A percentile compares a stretch with the other conserved stretches of the same genome.
Conservation (phyloP, 2,888 invertebrate species). For the Papilio elwesi region DNA sequence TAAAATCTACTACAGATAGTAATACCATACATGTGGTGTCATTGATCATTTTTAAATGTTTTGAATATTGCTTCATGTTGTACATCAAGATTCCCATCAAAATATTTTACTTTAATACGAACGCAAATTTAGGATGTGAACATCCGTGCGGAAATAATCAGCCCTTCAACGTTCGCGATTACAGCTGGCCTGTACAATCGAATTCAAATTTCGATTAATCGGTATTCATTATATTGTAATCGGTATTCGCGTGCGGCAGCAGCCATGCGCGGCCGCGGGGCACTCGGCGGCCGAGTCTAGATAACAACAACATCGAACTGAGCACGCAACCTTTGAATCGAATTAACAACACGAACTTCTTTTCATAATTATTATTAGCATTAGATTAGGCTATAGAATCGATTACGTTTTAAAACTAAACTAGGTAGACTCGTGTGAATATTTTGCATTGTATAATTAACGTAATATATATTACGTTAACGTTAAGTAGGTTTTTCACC, state of each 20-base stretch:
- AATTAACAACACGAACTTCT: constrained; percentile 41
- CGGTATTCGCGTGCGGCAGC: constrained; percentile 65
- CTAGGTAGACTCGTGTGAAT: background rate
- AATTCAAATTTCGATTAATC: constrained; percentile 38
- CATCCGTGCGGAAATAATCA: constrained; percentile 31
- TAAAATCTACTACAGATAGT: background rate
- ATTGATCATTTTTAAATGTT: background rate
- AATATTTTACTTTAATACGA: constrained; percentile 34
- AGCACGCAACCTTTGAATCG: constrained; percentile 32
- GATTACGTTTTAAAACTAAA: background rate
- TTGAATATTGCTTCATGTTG: background rate
- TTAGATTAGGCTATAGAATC: background rate
- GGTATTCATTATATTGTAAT: constrained; percentile 49
- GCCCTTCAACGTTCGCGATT: constrained; percentile 1
- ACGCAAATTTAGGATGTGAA: constrained; percentile 2
- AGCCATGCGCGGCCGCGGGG: constrained; percentile 64
- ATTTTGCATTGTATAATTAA: background rate
- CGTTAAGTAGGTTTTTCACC: too few species aligned
- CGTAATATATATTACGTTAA: too few species aligned
- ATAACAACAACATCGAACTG: constrained; percentile 38
- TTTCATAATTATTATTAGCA: constrained; percentile 14
- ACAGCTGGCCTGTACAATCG: constrained; percentile 19
- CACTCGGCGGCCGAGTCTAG: constrained; percentile 41
- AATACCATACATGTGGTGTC: background rate
- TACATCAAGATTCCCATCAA: background rate